Conservation (phyloP, 2,113 vertebrate species). For the Dipodomys ordii region DNA sequence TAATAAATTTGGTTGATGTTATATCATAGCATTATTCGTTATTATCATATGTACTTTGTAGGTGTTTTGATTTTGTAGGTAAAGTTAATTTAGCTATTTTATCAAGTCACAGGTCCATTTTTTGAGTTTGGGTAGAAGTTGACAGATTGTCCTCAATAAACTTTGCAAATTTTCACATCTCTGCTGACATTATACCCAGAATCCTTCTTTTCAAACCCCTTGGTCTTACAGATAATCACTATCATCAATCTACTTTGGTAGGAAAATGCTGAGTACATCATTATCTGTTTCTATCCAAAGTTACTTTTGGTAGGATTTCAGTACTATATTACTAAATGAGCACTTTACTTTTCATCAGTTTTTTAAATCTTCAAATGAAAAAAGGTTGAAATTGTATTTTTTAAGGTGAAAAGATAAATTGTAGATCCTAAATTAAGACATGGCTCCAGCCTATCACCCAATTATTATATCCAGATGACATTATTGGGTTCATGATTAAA, state of each 20-base stretch:
- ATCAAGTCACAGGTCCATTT: neutral
- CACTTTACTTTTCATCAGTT: neutral
- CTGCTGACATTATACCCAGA: neutral
- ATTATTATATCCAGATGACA: neutral
- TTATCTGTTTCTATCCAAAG: neutral
- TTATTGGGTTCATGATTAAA: neutral
- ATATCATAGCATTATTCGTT: neutral
- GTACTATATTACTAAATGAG: neutral
- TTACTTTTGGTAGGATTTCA: neutral
- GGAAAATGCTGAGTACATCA: neutral
- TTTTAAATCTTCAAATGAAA: neutral
- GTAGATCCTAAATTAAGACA: neutral
- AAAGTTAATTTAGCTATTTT: neutral
- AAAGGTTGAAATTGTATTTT: neutral
- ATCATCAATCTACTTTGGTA: constrained; percentile 13
- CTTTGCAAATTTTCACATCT: neutral
- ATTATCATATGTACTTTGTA: neutral
- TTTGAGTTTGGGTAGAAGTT: neutral
- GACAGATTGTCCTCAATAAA: neutral
- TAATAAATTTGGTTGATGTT: neutral
- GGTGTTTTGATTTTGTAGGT: neutral
- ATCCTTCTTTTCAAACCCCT: neutral
- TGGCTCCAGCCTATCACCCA: neutral
- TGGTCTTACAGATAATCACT: neutral
- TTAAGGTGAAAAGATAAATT: neutral